Percentiles rank a stretch among this genome's conserved stretches.
These are phyloP conservation scores for Oncorhynchus gorbuscha DNA, from an alignment of 2,113 vertebrate species.

Conservation along the genomic window DNA sequence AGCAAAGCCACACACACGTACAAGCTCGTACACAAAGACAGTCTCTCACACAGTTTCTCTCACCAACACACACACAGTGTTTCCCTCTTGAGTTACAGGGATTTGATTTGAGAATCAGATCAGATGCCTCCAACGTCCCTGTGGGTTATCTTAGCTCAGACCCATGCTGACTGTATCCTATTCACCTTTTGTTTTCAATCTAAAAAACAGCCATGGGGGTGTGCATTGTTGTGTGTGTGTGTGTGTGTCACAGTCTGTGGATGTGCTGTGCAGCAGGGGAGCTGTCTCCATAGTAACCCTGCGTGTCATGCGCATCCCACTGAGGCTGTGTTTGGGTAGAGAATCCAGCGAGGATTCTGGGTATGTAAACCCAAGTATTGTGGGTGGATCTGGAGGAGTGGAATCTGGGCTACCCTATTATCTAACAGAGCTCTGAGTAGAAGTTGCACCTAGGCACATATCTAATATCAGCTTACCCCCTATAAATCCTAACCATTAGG, in stretches of 20 bases:
- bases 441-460: not conserved
- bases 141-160: not conserved
- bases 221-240: not conserved
- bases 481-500: not conserved
- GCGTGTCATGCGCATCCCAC: not conserved
- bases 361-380: not conserved
- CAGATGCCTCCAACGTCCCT: not conserved
- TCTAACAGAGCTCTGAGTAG: not conserved
- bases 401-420: not conserved
- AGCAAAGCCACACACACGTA: constrained; percentile 33
- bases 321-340: not conserved
- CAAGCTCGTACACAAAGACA: not conserved
- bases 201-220: not conserved
- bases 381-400: constrained; percentile 2
- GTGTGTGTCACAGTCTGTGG: not conserved
- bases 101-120: not conserved
- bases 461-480: not conserved
- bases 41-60: not conserved
- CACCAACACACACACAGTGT: not conserved
- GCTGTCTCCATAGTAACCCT: constrained; percentile 4
- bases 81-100: not conserved
- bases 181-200: not conserved
- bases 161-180: not conserved
- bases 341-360: not conserved
- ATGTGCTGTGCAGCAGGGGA: not conserved